A percentile compares a stretch with the other conserved stretches of the same genome.
These are phyloP conservation scores for Cricetomys ansorgei DNA, from an alignment of 2,113 vertebrate genomes.

Conservation along the genomic window DNA sequence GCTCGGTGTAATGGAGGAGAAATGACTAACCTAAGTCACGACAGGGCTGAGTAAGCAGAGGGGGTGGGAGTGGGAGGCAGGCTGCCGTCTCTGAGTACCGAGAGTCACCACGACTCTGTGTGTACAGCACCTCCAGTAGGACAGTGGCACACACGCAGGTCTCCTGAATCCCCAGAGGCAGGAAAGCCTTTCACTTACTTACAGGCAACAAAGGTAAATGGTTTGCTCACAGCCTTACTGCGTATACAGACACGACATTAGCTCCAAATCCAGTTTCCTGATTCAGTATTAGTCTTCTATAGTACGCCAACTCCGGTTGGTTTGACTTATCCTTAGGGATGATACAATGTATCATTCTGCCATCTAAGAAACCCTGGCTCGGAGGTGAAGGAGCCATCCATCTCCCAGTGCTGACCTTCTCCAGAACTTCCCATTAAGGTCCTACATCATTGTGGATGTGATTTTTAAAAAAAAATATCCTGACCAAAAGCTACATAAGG, in stretches of 20 bases:
- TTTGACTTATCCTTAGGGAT: neutral
- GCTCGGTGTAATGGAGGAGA: neutral
- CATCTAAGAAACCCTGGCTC: neutral
- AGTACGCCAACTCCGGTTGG: neutral
- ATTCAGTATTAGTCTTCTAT: neutral
- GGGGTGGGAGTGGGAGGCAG: neutral
- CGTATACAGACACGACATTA: neutral
- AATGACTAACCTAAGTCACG: slow-evolving; percentile 59
- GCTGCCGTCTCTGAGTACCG: neutral
- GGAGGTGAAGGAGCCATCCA: too few species aligned
- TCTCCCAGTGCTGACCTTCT: neutral
- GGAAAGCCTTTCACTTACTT: neutral
- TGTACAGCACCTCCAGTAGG: neutral
- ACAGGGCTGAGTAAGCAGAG: slow-evolving; percentile 6
- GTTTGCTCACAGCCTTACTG: neutral
- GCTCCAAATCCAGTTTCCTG: neutral
- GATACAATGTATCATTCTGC: neutral
- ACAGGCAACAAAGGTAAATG: neutral
- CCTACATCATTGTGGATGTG: neutral
- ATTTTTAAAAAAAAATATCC: neutral
- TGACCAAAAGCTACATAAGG: neutral
- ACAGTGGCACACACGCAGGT: neutral
- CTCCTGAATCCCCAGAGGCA: neutral
- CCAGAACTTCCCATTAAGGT: neutral
- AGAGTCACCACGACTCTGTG: neutral